Evolutionary conservation across 2,888 invertebrate genomes (phyloP), one percentile per base, ranked within the genome.

Genomic region (Eupithecia dodoneata): DNA sequence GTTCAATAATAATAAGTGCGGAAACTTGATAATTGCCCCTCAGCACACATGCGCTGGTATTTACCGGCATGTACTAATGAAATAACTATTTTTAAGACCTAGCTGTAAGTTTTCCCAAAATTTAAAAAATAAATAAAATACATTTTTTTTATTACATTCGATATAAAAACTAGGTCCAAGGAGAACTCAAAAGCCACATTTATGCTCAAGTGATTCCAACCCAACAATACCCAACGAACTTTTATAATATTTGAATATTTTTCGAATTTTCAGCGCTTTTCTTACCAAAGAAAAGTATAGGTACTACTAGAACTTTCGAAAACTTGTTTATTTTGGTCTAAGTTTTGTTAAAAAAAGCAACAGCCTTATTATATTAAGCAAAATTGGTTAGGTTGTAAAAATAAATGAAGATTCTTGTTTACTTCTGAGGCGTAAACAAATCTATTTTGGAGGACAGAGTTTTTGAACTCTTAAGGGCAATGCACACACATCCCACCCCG

Each of bases 341-440:
- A 18, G 45, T 70, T 70, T 47, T 47, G 45, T 69, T n/a, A 44
- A 47, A 45, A 69, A 69, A 47, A 69, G 44, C 66, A 59, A 55
- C 73, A 18, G 30, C 18, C 70, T 69, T 70, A 45, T 70, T 70
- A n/a, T 70, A 45, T 70, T 70, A n/a, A 47, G 42, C 59, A 12
- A 66, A 52, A 71, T 71, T 55, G 55, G 41, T 55, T 55, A 15
- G 55, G n/a, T 9, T 71, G 42, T 55, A 55, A 71, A 71, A 71
- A 52, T 71, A 71, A 52, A 71, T 71, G 70, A 30, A 49, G 10
- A 47, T 70, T 69, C 47, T 70, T 70, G 70, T 70, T 70, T 70
- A 6, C 18, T 55, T n/a, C 42, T 45, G 4, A 30, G 45, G 45
- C 5, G 45, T 69, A 69, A 69, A 69, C 67, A 69, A 69, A 63